A percentile compares a stretch with the other conserved stretches of the same genome.
phyloP scores from a whole-genome alignment of 2,113 vertebrate species.

The Megaceryle maxima region DNA sequence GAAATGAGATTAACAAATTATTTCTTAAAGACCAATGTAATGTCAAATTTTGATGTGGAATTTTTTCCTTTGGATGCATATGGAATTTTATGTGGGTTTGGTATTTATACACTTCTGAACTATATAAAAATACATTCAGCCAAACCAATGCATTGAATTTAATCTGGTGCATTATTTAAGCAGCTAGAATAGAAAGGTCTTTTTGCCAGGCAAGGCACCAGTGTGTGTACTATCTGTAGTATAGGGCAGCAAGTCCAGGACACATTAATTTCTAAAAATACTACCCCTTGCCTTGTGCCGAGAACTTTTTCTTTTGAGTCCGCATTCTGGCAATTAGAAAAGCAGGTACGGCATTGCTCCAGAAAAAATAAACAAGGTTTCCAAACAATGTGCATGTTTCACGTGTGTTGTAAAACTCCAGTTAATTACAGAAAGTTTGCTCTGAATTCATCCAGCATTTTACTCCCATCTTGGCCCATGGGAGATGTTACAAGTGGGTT shows the following conservation, averaged over 20 bases:
- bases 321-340: constrained; percentile 58
- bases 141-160: constrained; percentile 43
- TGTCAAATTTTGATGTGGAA: constrained; percentile 47
- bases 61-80: constrained; percentile 56
- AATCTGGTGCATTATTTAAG: constrained; percentile 66
- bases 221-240: constrained; percentile 45
- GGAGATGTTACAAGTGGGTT: not conserved
- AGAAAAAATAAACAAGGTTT: constrained; percentile 48
- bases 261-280: constrained; percentile 64
- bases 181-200: constrained; percentile 20
- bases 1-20: not conserved
- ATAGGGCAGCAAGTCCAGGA: constrained; percentile 37
- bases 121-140: constrained; percentile 56
- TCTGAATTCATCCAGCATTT: constrained; percentile 36
- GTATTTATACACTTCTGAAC: constrained; percentile 58
- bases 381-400: constrained; percentile 16
- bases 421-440: constrained; percentile 41
- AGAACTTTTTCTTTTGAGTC: constrained; percentile 32
- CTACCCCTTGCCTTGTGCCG: constrained; percentile 13
- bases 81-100: constrained; percentile 59
- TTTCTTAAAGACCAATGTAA: constrained; percentile 20
- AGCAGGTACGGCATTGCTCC: constrained; percentile 23
- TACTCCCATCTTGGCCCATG: not conserved
- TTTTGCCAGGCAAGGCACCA: constrained; percentile 59
- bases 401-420: constrained; percentile 48